Evolutionary conservation across 2,888 invertebrate genomes (phyloP).

Genomic region (Caenorhabditis auriculariae): DNA sequence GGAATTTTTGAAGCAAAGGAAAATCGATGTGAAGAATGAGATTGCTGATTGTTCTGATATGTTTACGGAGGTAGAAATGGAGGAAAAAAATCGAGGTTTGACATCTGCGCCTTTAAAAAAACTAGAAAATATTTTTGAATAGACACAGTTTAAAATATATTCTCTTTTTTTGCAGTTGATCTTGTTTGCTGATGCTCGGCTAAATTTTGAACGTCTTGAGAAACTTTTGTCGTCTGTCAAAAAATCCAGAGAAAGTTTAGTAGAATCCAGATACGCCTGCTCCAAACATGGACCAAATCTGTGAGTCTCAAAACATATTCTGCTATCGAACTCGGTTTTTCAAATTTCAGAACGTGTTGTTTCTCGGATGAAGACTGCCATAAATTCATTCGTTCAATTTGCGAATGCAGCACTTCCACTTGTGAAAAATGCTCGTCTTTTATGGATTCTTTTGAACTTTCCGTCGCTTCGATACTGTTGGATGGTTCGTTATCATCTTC

Average conservation of each 20-base stretch:
- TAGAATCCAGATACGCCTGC: neutral
- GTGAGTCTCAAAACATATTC: neutral
- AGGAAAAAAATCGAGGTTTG: constrained; percentile 7
- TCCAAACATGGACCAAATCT: neutral
- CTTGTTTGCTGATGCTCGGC: constrained; percentile 42
- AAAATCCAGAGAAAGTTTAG: constrained; percentile 4
- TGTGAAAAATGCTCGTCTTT: constrained; percentile 16
- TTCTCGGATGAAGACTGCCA: constrained; percentile 4
- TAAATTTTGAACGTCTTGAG: constrained; percentile 16
- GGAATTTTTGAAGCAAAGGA: constrained; percentile 28
- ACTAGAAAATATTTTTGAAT: neutral
- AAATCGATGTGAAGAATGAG: constrained; percentile 38
- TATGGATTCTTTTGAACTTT: constrained; percentile 16
- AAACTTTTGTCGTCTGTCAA: constrained; percentile 10
- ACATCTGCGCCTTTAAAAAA: neutral
- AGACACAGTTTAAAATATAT: neutral
- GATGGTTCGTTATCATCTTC: too few relatives aligned
- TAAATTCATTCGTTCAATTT: constrained; percentile 10
- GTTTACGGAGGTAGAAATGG: constrained; percentile 38
- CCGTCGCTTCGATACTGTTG: constrained; percentile 16
- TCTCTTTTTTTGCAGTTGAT: constrained; percentile 17
- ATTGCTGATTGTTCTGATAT: constrained; percentile 30
- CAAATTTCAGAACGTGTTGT: constrained; percentile 12
- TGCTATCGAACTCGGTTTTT: neutral
- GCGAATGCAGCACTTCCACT: constrained; percentile 13